Percentiles rank a stretch among this genome's conserved stretches.
Conservation (phyloP, 2,888 invertebrate species). For the Empis livida region DNA sequence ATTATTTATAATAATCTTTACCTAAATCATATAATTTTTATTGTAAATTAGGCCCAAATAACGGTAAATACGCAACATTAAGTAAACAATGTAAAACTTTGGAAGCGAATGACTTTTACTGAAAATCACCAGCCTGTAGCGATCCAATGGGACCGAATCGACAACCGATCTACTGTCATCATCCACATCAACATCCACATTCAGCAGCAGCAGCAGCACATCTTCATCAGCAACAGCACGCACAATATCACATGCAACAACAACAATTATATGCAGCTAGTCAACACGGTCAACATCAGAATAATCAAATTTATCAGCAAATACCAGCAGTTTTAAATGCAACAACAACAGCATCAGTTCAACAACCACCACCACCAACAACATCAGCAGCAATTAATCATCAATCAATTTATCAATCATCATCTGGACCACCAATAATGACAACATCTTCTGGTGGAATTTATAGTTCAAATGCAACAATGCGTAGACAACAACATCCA, state of each 20-base stretch:
- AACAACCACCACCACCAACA: slow-evolving; percentile 14
- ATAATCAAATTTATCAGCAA: slow-evolving; percentile 34
- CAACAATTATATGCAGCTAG: slow-evolving; percentile 19
- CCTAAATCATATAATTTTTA: slow-evolving; percentile 1
- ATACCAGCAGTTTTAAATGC: slow-evolving; percentile 30
- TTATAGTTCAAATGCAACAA: slow-evolving; percentile 1
- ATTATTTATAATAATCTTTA: slow-evolving; percentile 11
- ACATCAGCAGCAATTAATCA: slow-evolving; percentile 17
- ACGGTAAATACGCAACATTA: slow-evolving; percentile 86
- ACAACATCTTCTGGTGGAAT: no score
- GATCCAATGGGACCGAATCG: slow-evolving; percentile 21
- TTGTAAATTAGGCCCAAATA: slow-evolving; percentile 47
- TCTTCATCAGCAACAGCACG: slow-evolving; percentile 27
- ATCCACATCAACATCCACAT: slow-evolving; percentile 36
- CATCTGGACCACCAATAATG: no score
- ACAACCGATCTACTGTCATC: slow-evolving; percentile 35
- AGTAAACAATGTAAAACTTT: slow-evolving; percentile 93
- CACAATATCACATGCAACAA: slow-evolving; percentile 26
- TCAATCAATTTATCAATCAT: background rate
- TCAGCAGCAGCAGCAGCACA: slow-evolving; percentile 41
- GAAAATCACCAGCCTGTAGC: slow-evolving; percentile 55
- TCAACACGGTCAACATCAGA: slow-evolving; percentile 17
- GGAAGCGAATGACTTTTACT: slow-evolving; percentile 89
- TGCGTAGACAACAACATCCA: background rate
- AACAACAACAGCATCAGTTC: slow-evolving; percentile 19